Evolutionary conservation across 2,888 invertebrate species (phyloP).

Genomic region (Mantis religiosa): DNA sequence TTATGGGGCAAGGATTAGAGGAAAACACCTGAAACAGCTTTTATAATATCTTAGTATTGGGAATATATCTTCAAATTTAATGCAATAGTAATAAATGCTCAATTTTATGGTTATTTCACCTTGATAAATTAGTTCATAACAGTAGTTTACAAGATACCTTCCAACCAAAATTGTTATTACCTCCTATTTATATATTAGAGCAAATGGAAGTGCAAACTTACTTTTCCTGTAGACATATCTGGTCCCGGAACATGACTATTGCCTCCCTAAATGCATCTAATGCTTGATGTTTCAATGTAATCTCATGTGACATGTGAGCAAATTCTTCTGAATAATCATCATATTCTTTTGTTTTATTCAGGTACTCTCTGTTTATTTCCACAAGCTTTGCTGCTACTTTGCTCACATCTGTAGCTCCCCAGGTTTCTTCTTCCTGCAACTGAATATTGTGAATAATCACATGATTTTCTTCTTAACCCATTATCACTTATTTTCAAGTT

Average conservation of each 20-base stretch:
- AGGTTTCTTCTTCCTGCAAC: conserved; percentile 60
- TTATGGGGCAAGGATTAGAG: too few relatives aligned
- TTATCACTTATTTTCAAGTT: too few relatives aligned
- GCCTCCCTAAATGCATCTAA: conserved; percentile 85
- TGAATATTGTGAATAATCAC: not conserved
- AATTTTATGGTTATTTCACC: too few relatives aligned
- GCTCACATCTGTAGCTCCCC: conserved; percentile 63
- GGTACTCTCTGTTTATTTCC: conserved; percentile 67
- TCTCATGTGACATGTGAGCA: conserved; percentile 70
- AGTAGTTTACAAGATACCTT: too few relatives aligned
- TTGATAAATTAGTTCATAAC: too few relatives aligned
- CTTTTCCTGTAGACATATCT: conserved; percentile 42
- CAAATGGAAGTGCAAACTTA: not conserved
- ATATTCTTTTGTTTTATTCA: conserved; percentile 67
- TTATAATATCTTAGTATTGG: too few relatives aligned
- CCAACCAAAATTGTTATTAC: too few relatives aligned
- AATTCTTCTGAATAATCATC: conserved; percentile 74
- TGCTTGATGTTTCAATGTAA: conserved; percentile 77
- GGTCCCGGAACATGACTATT: conserved; percentile 83
- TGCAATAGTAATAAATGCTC: too few relatives aligned
- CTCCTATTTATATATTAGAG: too few relatives aligned
- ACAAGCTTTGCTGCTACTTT: conserved; percentile 69
- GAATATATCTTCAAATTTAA: too few relatives aligned
- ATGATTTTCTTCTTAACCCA: too few relatives aligned
- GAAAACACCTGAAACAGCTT: too few relatives aligned